Percentiles rank a stretch among this genome's conserved stretches.
These are phyloP conservation scores for Mesocricetus auratus DNA, from an alignment of 2,113 vertebrate species.

Conservation along the genomic window DNA sequence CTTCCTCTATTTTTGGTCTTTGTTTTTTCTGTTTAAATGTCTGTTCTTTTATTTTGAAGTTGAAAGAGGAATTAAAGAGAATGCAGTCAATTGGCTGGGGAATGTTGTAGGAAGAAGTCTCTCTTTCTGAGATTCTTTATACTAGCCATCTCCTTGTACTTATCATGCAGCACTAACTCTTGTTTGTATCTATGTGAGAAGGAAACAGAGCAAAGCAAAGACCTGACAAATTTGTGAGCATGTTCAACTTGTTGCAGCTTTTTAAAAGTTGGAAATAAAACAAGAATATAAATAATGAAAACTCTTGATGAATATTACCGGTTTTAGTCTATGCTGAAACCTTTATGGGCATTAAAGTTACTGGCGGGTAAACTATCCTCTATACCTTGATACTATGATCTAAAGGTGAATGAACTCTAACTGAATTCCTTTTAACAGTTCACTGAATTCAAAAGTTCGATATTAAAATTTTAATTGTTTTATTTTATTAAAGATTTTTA, in stretches of 20 bases:
- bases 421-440: not conserved
- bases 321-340: not conserved
- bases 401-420: not conserved
- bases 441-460: not conserved
- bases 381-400: not conserved
- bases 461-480: not conserved
- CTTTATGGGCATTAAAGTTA: conserved; percentile 10
- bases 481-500: not conserved
- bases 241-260: conserved; percentile 15
- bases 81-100: not conserved
- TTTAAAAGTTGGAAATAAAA: conserved; percentile 30
- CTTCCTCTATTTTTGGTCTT: not conserved
- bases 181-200: not conserved
- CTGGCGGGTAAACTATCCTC: not conserved
- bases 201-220: not conserved
- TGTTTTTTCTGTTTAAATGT: not conserved
- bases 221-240: not conserved
- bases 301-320: not conserved
- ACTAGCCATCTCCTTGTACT: not conserved
- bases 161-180: not conserved
- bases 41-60: not conserved
- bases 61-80: not conserved
- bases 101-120: not conserved
- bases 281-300: not conserved
- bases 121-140: not conserved